phyloP scores from a whole-genome alignment of 2,797 vertebrate species.

The Gorsachius magnificus region DNA sequence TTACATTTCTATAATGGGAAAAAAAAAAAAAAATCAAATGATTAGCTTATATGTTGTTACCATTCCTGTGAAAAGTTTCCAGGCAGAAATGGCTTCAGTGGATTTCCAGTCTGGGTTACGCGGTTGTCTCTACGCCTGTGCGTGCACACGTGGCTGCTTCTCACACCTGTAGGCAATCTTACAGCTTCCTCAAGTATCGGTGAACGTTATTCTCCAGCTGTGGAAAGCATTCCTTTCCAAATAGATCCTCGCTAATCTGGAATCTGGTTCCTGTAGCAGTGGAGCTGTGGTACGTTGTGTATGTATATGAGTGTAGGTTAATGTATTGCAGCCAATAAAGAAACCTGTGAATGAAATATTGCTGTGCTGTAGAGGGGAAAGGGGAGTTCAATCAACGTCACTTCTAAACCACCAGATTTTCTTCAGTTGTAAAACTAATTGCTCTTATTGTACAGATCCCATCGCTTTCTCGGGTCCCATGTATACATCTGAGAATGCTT shows the following conservation, averaged over 20 bases:
- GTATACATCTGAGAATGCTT: background rate
- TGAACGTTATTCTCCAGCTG: background rate
- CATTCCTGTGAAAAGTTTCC: background rate
- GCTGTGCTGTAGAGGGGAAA: background rate
- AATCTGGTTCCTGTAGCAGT: background rate
- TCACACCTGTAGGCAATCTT: background rate
- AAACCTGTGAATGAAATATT: background rate
- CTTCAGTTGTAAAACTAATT: background rate
- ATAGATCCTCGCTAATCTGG: accelerated
- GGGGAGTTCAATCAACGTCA: background rate
- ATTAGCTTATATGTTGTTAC: background rate
- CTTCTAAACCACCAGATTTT: background rate
- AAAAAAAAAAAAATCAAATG: background rate
- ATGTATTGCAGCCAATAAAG: background rate
- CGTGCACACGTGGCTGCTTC: background rate
- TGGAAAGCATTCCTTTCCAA: background rate
- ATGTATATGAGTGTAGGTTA: background rate
- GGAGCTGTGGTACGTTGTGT: background rate
- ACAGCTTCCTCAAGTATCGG: background rate
- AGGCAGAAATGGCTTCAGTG: background rate
- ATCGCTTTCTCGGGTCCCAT: background rate
- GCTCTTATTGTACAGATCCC: background rate
- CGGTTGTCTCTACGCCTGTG: background rate
- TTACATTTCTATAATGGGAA: background rate
- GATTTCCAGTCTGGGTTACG: background rate